These are phyloP conservation scores for Podarcis lilfordi DNA, from an alignment of 2,797 vertebrate genomes.

Conservation along the genomic window DNA sequence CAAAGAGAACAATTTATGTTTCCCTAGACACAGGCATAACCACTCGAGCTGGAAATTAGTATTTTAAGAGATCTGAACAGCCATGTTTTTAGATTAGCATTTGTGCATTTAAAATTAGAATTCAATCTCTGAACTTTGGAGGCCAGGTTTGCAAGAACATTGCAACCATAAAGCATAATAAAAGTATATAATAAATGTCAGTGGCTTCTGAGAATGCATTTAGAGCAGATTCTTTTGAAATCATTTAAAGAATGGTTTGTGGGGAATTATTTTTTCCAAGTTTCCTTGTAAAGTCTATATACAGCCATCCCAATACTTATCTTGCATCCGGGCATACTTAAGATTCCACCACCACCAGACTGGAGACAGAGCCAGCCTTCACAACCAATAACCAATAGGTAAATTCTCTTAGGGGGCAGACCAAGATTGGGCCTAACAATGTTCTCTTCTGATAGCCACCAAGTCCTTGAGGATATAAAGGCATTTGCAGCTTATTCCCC, in stretches of 20 bases:
- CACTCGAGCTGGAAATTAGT: slow-evolving; percentile 38
- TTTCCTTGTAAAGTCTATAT: background rate
- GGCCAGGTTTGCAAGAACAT: slow-evolving; percentile 5
- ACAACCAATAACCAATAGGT: background rate
- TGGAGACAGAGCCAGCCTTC: background rate
- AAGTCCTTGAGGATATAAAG: background rate
- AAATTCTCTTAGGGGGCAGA: background rate
- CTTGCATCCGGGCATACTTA: background rate
- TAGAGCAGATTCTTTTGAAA: background rate
- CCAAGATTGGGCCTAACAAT: background rate
- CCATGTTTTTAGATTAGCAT: slow-evolving; percentile 24
- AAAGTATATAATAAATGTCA: slow-evolving; percentile 9
- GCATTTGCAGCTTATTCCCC: background rate
- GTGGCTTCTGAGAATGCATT: slow-evolving; percentile 4
- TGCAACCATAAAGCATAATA: slow-evolving; percentile 12
- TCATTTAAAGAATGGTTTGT: background rate
- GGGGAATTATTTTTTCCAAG: background rate
- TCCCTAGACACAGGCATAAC: slow-evolving; percentile 28
- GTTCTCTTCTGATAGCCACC: too few relatives aligned
- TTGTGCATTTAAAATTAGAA: slow-evolving; percentile 20
- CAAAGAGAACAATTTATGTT: slow-evolving; percentile 36
- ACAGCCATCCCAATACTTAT: too few relatives aligned
- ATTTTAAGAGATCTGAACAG: slow-evolving; percentile 14
- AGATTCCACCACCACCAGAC: background rate
- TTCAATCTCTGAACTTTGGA: slow-evolving; percentile 6